Evolutionary conservation across 2,888 invertebrate species (phyloP), one percentile per base, ranked within the genome.

Genomic region (Eristalis pertinax): DNA sequence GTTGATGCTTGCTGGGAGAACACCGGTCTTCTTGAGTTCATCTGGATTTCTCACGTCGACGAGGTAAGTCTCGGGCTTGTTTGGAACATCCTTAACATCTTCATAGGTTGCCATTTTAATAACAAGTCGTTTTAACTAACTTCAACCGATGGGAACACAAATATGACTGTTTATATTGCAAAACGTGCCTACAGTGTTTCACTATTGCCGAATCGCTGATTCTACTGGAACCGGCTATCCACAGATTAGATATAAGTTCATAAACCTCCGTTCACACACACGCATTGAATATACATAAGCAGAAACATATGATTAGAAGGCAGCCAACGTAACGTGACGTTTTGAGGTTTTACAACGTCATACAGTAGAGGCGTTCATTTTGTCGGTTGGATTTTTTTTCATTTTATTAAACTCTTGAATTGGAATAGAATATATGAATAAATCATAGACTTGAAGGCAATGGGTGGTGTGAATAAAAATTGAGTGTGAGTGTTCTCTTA

Each of bases 31-130:
- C 89, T 94, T 92, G 43, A 97, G 91, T 93, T 97, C 97, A 62
- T 94, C 93, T 73, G 96, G 95, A 91, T 96, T 96, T 90, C 97
- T 95, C 0, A 97, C 97, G 93, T 97, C 97, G 83, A 97, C 94
- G 24, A 97, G 94, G 32, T 95, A 92, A 69, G 94, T 94, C 58
- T 92, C 92, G 2, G 93, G 91, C 11, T 94, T 92, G 79, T 94
- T 93, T 64, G 94, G 93, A 73, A 94, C 92, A 26, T 93, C 93
- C 90, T 94, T 93, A 2, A 95, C 90, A 89, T 94, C 94, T 56
- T 94, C 93, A 89, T 93, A 94, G 1, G 90, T 92, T 67, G 92
- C 93, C 90, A 93, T 92, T 78, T 73, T 65, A 13, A 15, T 35
- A 4, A 15, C 32, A 1, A 10, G 11, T 10, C 24, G n/a, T 24